Evolutionary conservation across 2,888 invertebrate species (phyloP).

Genomic region (Physocephala rufipes): DNA sequence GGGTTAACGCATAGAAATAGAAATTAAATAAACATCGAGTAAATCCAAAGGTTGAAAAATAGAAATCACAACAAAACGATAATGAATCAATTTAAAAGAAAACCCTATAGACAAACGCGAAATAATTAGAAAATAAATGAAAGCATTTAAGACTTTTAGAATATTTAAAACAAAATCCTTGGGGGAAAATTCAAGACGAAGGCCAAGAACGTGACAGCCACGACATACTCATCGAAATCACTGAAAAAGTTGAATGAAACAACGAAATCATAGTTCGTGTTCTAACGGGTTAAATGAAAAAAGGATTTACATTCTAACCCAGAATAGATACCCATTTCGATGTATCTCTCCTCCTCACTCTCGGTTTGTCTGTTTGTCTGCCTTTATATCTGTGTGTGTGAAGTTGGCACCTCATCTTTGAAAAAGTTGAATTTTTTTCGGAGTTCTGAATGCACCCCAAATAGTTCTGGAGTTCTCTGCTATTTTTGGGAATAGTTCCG

Average conservation of each 20-base stretch:
- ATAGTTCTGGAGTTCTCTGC: too few species aligned
- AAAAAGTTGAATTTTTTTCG: too few species aligned
- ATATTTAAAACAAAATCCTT: neutral
- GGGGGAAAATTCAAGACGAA: constrained; percentile 28
- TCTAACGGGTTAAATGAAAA: too few species aligned
- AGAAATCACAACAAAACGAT: constrained; percentile 12
- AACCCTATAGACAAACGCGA: neutral
- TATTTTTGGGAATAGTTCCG: too few species aligned
- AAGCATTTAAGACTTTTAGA: neutral
- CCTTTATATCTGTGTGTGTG: too few species aligned
- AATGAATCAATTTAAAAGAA: constrained; percentile 18
- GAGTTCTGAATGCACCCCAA: too few species aligned
- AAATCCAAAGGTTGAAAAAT: constrained; percentile 28
- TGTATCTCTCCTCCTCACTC: too few species aligned
- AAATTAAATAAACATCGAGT: constrained; percentile 8
- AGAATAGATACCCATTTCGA: too few species aligned
- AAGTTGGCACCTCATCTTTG: too few species aligned
- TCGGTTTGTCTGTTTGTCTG: too few species aligned
- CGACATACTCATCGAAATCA: neutral
- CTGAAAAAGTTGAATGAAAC: neutral
- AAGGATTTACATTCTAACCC: too few species aligned
- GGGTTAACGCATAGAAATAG: neutral
- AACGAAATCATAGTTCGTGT: neutral
- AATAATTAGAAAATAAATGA: neutral
- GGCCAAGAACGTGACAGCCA: neutral